Base-by-base conservation (phyloP, 2,888 invertebrate species). In the Cryptocephalus primarius region DNA sequence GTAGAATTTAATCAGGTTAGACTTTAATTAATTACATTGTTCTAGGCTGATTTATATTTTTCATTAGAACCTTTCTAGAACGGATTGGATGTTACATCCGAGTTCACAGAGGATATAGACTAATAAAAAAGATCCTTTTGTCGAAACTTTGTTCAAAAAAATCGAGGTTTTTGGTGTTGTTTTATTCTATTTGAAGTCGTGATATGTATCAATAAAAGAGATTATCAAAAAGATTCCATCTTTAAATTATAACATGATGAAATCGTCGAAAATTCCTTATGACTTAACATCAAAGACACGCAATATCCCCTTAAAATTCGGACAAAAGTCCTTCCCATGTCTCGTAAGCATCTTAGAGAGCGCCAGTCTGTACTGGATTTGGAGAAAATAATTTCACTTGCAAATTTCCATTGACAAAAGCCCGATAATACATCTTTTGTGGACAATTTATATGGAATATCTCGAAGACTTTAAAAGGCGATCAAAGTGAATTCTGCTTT, bases 371-470 rank as follows among this genome's bases (percentile, higher is more conserved):
- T 43, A 56, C 56, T 53, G 56, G 54, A 50, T 51, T 55, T 55
- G 51, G 50, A 39, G 54, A 49, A 52, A 55, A 56, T 57, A 55
- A 60, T 60, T 60, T 59, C 45, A 60, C 59, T 60, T 60, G 59
- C 59, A 60, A 60, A 60, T 60, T 55, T 55, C 49, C 40, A 48
- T 42, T 46, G 43, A 44, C 48, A 52, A 58, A 60, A 53, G 49
- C 53, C 33, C 53, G 60, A 60, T 62, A 62, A 62, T 62, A 60
- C 60, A 59, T 61, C 62, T 62, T 61, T 62, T 62, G 60, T 59
- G 60, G 57, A 62, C 62, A 47, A 50, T 52, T 52, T 52, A 50
- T 45, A 48, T 47, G 43, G 49, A 49, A 50, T 46, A 49, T 51
- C 48, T 49, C 43, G 33, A 47, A 33, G 47, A 47, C 46, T 46